Evolutionary conservation across 2,888 invertebrate genomes (phyloP), one percentile per base, ranked within the genome.

Genomic region (Notodonta dromedarius): DNA sequence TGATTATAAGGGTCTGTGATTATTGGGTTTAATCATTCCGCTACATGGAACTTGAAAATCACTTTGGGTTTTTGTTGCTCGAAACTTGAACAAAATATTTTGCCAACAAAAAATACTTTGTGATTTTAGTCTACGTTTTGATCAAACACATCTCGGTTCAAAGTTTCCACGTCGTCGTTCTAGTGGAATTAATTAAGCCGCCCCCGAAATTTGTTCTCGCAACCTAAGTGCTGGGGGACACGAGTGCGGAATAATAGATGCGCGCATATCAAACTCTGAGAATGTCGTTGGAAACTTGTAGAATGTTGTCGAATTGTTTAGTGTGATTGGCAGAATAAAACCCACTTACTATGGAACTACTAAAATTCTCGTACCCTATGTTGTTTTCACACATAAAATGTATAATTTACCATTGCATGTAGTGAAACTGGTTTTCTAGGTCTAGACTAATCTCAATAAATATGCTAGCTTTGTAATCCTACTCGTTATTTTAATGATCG

Each of bases 181-280:
- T 13, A 51, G 56, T 50, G 57, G 56, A 62, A 60, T 69, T 62
- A 72, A 71, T 63, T 53, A 61, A 57, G 24, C 42, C 35, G 5
- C 35, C n/a, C 39, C 50, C 14, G n/a, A 59, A 14, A 16, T 24
- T 51, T 51, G 16, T 12, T 51, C 16, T 24, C 16, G 24, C 8
- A 24, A 24, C 9, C 24, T 14, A 48, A 24, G 24, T 24, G 9
- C 24, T 51, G 24, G 51, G 24, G 24, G 4, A 51, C 54, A 16
- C 51, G 50, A 54, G 16, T 57, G 46, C 55, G 9, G 42, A 42
- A 42, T 42, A 44, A 55, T 68, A 61, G 69, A 59, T 63, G 61
- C 35, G 42, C 42, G 46, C 24, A 24, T 24, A 2, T 55, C 55
- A 55, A 50, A 57, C 58, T 57, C 14, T 39, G 55, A 60, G 57